phyloP scores from a whole-genome alignment of 35 echinoderm and acorn worm species.

The Ophioderma brevispina region DNA sequence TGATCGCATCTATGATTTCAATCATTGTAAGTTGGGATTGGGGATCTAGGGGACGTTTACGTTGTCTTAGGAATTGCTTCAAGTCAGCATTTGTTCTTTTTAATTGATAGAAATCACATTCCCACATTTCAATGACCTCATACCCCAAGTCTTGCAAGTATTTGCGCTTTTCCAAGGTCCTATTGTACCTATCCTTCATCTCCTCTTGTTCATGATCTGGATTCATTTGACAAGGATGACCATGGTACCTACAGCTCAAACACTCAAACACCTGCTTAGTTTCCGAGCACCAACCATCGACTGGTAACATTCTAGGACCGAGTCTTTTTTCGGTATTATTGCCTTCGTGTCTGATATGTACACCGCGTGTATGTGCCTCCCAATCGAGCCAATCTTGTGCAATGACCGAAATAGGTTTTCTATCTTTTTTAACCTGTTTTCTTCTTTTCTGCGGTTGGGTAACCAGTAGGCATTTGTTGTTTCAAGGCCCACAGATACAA shows the following conservation, averaged over 20 bases:
- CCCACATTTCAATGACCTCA: conserved; percentile 8
- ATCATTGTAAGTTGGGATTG: conserved; percentile 19
- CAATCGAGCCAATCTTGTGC: conserved; percentile 31
- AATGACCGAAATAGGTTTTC: conserved; percentile 11
- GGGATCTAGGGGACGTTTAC: neutral
- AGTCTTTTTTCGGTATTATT: conserved; percentile 13
- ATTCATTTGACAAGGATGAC: neutral
- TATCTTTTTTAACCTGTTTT: neutral
- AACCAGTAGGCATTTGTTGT: conserved; percentile 56
- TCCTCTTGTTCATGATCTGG: neutral
- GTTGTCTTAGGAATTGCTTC: neutral
- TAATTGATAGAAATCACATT: neutral
- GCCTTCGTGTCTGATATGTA: neutral
- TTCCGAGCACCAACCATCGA: conserved; percentile 9
- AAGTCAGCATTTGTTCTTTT: neutral
- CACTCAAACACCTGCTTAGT: conserved; percentile 19
- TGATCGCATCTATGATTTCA: conserved; percentile 7
- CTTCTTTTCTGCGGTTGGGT: neutral
- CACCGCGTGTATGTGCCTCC: neutral
- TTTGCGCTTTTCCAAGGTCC: neutral
- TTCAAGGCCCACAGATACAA: neutral
- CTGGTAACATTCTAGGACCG: neutral
- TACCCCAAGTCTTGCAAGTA: neutral
- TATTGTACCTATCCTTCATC: neutral
- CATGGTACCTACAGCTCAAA: conserved; percentile 11